A percentile compares a stretch with the other conserved stretches of the same genome.
Evolutionary conservation across 2,888 invertebrate species (phyloP).

Genomic region (Plagodis pulveraria): DNA sequence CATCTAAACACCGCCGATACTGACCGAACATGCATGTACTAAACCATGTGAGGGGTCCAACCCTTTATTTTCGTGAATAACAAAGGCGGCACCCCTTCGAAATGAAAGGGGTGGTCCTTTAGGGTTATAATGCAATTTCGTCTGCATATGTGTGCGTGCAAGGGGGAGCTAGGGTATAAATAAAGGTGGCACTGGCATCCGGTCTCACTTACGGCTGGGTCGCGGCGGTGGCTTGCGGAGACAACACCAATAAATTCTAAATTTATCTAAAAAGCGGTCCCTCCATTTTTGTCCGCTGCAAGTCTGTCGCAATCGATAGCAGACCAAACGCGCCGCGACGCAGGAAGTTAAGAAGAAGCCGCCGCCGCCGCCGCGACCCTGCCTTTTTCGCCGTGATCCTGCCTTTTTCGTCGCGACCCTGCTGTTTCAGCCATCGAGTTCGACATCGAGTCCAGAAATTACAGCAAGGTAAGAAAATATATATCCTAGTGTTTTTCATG

Average conservation of each 20-base stretch:
- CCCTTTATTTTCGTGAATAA: not conserved
- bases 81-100: constrained; percentile 4
- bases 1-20: not conserved
- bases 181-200: not conserved
- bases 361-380: too few species aligned
- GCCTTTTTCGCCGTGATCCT: too few species aligned
- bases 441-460: too few species aligned
- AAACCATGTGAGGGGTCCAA: not conserved
- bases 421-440: too few species aligned
- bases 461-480: too few species aligned
- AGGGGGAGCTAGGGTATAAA: constrained; percentile 5
- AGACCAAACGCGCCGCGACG: too few species aligned
- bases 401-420: too few species aligned
- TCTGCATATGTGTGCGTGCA: constrained; percentile 3
- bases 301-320: too few species aligned
- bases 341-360: too few species aligned
- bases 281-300: constrained; percentile 1
- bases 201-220: constrained; percentile 15
- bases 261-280: constrained; percentile 2
- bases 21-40: not conserved
- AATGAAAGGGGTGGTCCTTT: not conserved
- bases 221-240: constrained; percentile 4
- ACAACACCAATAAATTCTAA: not conserved
- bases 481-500: too few species aligned
- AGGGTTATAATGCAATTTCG: not conserved